phyloP scores from a whole-genome alignment of 1,140 invertebrate species.

The Sycobia sp. region DNA sequence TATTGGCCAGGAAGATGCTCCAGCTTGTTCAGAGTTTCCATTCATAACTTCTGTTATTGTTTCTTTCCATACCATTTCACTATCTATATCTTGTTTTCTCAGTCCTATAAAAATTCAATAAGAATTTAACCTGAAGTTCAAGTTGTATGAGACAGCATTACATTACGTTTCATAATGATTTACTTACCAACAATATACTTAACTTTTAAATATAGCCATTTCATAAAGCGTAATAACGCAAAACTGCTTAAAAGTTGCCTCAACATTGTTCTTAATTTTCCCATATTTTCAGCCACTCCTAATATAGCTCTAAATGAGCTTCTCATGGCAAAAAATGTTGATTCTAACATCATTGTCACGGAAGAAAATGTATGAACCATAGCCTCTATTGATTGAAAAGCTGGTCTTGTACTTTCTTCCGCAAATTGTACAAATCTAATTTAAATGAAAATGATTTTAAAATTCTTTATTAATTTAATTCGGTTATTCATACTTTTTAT shows the following conservation, averaged over 20 bases:
- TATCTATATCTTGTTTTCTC: slow-evolving; percentile 59
- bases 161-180: not conserved
- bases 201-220: slow-evolving; percentile 80
- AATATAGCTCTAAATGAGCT: slow-evolving; percentile 94
- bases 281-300: slow-evolving; percentile 93
- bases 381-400: slow-evolving; percentile 94
- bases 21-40: slow-evolving; percentile 49
- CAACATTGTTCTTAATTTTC: slow-evolving; percentile 79
- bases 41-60: slow-evolving; percentile 48
- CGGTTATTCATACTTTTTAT: not conserved
- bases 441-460: slow-evolving; percentile 49
- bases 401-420: slow-evolving; percentile 86
- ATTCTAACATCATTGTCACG: slow-evolving; percentile 95
- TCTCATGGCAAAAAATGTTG: slow-evolving; percentile 92
- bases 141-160: not conserved
- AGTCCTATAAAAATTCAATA: slow-evolving; percentile 50
- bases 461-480: slow-evolving; percentile 5
- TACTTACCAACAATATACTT: slow-evolving; percentile 69
- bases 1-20: slow-evolving; percentile 70
- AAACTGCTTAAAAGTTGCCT: slow-evolving; percentile 84
- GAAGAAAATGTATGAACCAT: slow-evolving; percentile 90
- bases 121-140: too few relatives aligned
- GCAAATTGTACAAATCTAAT: slow-evolving; percentile 86
- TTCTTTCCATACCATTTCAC: slow-evolving; percentile 54
- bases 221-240: slow-evolving; percentile 77